Evolutionary conservation across 1,140 invertebrate genomes (phyloP).

Genomic region (Brachionus calyciflorus): DNA sequence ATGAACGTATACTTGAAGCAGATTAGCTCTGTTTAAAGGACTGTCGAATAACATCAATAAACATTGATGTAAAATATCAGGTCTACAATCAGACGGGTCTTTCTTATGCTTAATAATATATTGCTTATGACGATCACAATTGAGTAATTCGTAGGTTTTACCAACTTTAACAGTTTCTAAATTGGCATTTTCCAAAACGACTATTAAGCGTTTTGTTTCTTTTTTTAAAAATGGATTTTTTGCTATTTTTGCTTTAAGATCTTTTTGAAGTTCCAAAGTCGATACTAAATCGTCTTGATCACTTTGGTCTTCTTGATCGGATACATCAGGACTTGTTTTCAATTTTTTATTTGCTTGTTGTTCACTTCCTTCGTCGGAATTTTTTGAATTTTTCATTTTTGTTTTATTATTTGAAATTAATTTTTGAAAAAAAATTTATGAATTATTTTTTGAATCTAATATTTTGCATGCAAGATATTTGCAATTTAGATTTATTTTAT

Average conservation of each 20-base stretch:
- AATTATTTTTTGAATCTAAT: too few relatives aligned
- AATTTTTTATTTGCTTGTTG: background rate
- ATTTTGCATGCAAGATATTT: too few relatives aligned
- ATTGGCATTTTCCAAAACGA: constrained; percentile 88
- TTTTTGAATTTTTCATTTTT: constrained; percentile 35
- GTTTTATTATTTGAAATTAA: background rate
- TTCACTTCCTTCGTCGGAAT: background rate
- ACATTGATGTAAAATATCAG: constrained; percentile 90
- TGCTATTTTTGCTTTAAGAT: constrained; percentile 11
- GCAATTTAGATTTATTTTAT: too few relatives aligned
- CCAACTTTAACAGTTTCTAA: constrained; percentile 91
- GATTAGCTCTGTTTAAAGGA: constrained; percentile 82
- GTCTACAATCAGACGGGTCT: constrained; percentile 77
- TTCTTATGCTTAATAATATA: constrained; percentile 80
- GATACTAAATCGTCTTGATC: constrained; percentile 23
- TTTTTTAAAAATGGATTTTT: constrained; percentile 34
- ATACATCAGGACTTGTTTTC: background rate
- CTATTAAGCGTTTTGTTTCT: constrained; percentile 75
- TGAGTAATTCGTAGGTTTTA: constrained; percentile 81
- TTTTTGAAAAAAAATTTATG: too few relatives aligned
- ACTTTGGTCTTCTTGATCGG: background rate
- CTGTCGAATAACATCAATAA: constrained; percentile 92
- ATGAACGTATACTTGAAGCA: constrained; percentile 73
- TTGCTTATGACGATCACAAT: constrained; percentile 84
- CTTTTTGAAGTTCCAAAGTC: constrained; percentile 20